Conservation (phyloP, 2,797 vertebrate species). For the Ciconia nigra region DNA sequence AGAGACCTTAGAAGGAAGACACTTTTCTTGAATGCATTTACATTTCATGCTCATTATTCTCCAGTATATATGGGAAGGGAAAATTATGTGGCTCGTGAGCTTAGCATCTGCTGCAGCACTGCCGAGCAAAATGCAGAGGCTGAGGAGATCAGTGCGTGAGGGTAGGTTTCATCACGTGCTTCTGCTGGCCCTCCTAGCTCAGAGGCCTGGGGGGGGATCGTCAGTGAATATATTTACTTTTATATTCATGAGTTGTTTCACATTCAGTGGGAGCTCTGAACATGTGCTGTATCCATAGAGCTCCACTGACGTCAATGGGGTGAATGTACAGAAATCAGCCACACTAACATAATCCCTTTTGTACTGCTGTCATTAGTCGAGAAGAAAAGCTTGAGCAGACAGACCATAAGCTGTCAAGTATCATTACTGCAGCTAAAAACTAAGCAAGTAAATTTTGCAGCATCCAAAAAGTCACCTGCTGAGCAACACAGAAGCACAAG, state of each 20-base stretch:
- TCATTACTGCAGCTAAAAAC: background rate
- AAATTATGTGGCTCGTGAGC: background rate
- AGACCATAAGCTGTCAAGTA: background rate
- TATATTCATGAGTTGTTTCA: background rate
- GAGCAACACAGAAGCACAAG: accelerated
- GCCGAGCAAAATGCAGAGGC: background rate
- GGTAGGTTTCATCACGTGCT: background rate
- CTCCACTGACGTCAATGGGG: background rate
- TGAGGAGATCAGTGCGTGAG: background rate
- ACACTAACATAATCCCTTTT: background rate
- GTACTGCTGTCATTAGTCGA: background rate
- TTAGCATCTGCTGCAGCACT: background rate
- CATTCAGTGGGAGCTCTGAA: background rate
- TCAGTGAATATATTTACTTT: background rate
- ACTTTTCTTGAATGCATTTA: background rate
- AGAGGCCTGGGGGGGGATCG: background rate
- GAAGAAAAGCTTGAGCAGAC: background rate
- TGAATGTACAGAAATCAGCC: background rate
- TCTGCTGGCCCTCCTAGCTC: background rate
- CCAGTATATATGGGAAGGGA: background rate
- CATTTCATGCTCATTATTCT: background rate
- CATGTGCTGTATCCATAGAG: background rate
- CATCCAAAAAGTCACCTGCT: background rate
- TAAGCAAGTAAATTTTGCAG: background rate
- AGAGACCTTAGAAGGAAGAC: background rate